Conservation (phyloP, 1,140 invertebrate species). For the Cotesia vestalis region DNA sequence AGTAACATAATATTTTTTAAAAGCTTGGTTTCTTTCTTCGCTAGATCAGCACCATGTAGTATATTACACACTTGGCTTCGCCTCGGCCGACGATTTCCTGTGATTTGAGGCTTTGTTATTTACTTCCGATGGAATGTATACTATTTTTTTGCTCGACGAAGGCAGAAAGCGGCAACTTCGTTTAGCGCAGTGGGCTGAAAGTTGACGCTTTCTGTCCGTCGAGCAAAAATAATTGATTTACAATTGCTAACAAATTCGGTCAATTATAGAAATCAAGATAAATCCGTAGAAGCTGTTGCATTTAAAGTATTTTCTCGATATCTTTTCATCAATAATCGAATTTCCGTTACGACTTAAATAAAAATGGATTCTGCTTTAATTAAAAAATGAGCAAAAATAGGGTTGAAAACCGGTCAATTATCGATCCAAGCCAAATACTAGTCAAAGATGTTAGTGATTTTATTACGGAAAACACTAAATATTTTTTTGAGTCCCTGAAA, state of each 20-base stretch:
- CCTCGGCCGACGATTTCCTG: too few relatives aligned
- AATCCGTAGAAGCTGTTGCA: constrained; percentile 14
- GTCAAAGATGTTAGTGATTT: constrained; percentile 26
- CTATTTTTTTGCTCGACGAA: too few relatives aligned
- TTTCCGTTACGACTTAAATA: not conserved
- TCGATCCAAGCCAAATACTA: not conserved
- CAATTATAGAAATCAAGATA: constrained; percentile 18
- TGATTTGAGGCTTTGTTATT: too few relatives aligned
- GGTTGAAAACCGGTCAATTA: not conserved
- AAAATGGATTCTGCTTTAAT: not conserved
- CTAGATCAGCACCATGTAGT: constrained; percentile 12
- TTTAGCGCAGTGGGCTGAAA: too few relatives aligned
- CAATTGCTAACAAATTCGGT: constrained; percentile 16
- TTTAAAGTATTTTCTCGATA: constrained; percentile 21
- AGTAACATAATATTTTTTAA: constrained; percentile 23
- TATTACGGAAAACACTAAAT: constrained; percentile 27
- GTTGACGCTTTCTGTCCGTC: too few relatives aligned
- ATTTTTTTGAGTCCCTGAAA: constrained; percentile 15
- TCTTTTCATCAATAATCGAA: not conserved
- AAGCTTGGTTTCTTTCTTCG: constrained; percentile 28
- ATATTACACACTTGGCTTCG: too few relatives aligned
- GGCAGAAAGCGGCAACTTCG: too few relatives aligned
- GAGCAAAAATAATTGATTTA: constrained; percentile 31
- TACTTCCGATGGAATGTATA: too few relatives aligned
- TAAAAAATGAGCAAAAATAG: not conserved